Evolutionary conservation across 2,797 vertebrate genomes (phyloP).

Genomic region (Micromesistius poutassou): DNA sequence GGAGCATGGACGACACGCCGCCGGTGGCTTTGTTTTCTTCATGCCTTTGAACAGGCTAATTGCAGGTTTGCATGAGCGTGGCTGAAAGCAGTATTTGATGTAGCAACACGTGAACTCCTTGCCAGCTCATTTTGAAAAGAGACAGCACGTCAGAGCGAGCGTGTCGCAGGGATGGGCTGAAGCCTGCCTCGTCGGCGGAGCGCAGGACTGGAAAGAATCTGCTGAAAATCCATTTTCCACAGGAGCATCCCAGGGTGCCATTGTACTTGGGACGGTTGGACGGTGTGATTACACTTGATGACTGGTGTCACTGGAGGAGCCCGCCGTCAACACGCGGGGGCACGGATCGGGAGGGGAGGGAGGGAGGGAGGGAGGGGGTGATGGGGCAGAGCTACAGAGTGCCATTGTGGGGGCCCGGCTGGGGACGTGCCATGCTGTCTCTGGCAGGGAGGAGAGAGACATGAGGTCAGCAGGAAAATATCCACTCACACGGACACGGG

Average conservation of each 20-base stretch:
- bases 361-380: conserved; percentile 34
- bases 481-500: conserved; percentile 61
- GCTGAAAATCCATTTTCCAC: neutral
- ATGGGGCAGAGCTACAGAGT: conserved; percentile 46
- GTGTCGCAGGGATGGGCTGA: conserved; percentile 14
- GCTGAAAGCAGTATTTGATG: conserved; percentile 10
- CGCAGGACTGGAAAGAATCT: conserved; percentile 18
- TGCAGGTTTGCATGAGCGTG: conserved; percentile 9
- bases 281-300: conserved; percentile 1
- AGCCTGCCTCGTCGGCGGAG: conserved; percentile 32
- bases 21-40: conserved; percentile 19
- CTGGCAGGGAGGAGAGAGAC: conserved; percentile 62
- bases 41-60: conserved; percentile 20
- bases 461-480: conserved; percentile 76
- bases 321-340: conserved; percentile 18
- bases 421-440: conserved; percentile 60
- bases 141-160: conserved; percentile 28
- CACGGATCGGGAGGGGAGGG: conserved; percentile 14
- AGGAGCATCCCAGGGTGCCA: neutral
- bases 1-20: conserved; percentile 19
- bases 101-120: conserved; percentile 24
- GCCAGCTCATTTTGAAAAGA: conserved; percentile 12
- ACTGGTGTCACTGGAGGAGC: conserved; percentile 18
- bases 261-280: neutral
- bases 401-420: conserved; percentile 59